Evolutionary conservation across 2,113 vertebrate species (phyloP).

Genomic region (Ctenomys sociabilis): DNA sequence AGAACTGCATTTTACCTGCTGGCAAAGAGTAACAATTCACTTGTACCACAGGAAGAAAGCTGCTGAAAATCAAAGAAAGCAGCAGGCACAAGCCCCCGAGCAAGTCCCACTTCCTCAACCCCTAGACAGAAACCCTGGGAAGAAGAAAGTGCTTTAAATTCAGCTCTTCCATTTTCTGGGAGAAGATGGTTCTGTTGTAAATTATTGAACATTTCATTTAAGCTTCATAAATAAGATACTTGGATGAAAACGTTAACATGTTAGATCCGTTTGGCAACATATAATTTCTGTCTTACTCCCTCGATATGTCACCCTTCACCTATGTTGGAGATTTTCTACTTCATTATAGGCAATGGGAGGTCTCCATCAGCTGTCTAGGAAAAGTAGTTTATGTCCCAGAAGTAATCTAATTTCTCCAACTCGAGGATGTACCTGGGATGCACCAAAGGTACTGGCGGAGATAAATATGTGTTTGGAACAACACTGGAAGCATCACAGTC

Average conservation of each 20-base stretch:
- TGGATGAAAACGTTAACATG: constrained; percentile 81
- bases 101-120: neutral
- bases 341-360: constrained; percentile 76
- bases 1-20: constrained; percentile 53
- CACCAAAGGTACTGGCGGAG: neutral
- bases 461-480: neutral
- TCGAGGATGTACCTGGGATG: neutral
- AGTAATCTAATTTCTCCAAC: constrained; percentile 69
- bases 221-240: constrained; percentile 82
- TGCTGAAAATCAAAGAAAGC: constrained; percentile 66
- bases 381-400: constrained; percentile 75
- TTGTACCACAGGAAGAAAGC: constrained; percentile 59
- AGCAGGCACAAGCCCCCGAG: constrained; percentile 57
- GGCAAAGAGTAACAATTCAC: constrained; percentile 58
- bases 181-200: constrained; percentile 71
- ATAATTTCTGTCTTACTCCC: constrained; percentile 72
- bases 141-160: constrained; percentile 64
- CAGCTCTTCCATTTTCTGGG: constrained; percentile 53
- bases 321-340: constrained; percentile 68
- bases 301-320: constrained; percentile 63
- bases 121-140: constrained; percentile 64
- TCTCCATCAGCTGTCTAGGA: constrained; percentile 75
- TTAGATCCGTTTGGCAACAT: constrained; percentile 78
- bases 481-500: neutral
- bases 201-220: constrained; percentile 85